phyloP scores from a whole-genome alignment of 1,140 invertebrate genomes.

The Microvelia longipes region DNA sequence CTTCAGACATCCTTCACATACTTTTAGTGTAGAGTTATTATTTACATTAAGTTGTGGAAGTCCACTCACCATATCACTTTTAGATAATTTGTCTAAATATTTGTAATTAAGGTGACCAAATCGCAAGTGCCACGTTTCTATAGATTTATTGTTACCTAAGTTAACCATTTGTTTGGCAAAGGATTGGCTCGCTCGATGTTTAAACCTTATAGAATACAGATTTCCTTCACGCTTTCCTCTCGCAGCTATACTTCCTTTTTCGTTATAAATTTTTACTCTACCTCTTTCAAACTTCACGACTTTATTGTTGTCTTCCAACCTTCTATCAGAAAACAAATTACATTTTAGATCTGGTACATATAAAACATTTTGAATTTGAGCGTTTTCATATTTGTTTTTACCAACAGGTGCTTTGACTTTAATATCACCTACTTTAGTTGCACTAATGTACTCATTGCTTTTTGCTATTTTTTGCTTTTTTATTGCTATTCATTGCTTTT shows the following conservation, averaged over 20 bases:
- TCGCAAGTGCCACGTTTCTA: neutral
- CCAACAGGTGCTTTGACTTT: neutral
- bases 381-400: neutral
- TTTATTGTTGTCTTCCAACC: neutral
- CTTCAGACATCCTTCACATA: neutral
- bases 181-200: neutral
- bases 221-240: neutral
- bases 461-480: no score
- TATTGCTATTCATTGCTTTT: no score
- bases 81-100: neutral
- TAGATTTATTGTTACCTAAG: neutral
- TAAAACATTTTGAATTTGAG: neutral
- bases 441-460: neutral
- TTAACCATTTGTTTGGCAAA: no score
- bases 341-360: neutral
- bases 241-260: neutral
- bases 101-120: neutral
- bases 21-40: neutral
- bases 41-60: neutral
- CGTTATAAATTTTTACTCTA: neutral
- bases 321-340: neutral
- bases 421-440: neutral
- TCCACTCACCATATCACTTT: neutral
- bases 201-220: neutral
- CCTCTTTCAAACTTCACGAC: neutral